These are phyloP conservation scores for Cardiocondyla obscurior DNA, from an alignment of 1,140 invertebrate species.

Conservation along the genomic window DNA sequence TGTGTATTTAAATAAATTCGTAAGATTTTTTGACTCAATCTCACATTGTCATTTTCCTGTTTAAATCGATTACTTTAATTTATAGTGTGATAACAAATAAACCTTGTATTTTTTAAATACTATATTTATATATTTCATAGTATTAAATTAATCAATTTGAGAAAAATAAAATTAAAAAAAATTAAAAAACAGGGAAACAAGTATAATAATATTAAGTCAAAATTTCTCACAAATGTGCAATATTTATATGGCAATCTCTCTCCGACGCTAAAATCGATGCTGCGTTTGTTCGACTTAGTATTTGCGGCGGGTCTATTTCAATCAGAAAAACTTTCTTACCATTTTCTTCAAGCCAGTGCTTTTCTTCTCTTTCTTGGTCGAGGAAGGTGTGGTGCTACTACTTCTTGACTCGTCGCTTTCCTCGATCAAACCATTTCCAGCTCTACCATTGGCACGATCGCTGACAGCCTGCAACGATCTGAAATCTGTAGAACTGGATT, in stretches of 20 bases:
- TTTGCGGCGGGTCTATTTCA: conserved; percentile 63
- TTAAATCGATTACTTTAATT: not conserved
- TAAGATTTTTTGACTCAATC: not conserved
- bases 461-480: conserved; percentile 62
- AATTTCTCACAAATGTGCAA: not conserved
- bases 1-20: not conserved
- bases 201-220: not conserved
- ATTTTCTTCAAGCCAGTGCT: conserved; percentile 85
- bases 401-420: conserved; percentile 84
- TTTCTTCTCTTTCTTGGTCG: conserved; percentile 84
- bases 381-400: conserved; percentile 78
- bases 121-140: too few species aligned
- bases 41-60: not conserved
- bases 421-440: conserved; percentile 75
- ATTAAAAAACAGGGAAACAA: not conserved
- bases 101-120: not conserved
- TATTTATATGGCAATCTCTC: conserved; percentile 6
- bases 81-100: not conserved
- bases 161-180: not conserved
- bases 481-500: conserved; percentile 37
- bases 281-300: not conserved
- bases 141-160: not conserved
- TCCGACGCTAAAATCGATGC: not conserved
- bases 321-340: conserved; percentile 88
- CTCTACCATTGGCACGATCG: conserved; percentile 80